Conservation (phyloP, 2,888 invertebrate genomes). For the Lasius fuliginosus region DNA sequence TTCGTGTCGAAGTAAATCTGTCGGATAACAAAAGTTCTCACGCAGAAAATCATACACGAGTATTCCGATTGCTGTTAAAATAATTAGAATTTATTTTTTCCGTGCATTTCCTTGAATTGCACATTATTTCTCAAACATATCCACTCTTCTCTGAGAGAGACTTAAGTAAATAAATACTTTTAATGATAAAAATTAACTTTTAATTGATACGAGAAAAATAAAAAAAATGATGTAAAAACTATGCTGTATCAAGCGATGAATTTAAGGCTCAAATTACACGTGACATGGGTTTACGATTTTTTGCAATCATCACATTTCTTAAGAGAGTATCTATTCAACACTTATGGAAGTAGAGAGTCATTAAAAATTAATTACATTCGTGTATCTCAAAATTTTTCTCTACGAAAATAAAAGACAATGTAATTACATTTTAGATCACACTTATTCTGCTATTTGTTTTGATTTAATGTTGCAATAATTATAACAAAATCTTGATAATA, state of each 20-base stretch:
- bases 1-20: constrained; percentile 37
- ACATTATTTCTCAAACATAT: background rate
- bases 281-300: background rate
- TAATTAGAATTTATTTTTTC: background rate
- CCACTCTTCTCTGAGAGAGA: background rate
- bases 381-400: background rate
- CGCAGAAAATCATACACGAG: background rate
- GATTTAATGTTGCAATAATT: background rate
- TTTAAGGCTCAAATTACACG: background rate
- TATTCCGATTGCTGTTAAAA: background rate
- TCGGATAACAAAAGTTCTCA: constrained; percentile 1
- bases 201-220: background rate
- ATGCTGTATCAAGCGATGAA: background rate
- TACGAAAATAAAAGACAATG: background rate
- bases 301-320: background rate
- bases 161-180: background rate
- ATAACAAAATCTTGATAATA: background rate
- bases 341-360: background rate
- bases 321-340: background rate
- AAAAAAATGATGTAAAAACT: background rate
- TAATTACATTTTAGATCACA: background rate
- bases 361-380: background rate
- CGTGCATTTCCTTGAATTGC: background rate
- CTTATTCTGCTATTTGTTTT: background rate
- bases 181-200: background rate